Evolutionary conservation across 2,888 invertebrate genomes (phyloP).

Genomic region (Ochropacha duplaris): DNA sequence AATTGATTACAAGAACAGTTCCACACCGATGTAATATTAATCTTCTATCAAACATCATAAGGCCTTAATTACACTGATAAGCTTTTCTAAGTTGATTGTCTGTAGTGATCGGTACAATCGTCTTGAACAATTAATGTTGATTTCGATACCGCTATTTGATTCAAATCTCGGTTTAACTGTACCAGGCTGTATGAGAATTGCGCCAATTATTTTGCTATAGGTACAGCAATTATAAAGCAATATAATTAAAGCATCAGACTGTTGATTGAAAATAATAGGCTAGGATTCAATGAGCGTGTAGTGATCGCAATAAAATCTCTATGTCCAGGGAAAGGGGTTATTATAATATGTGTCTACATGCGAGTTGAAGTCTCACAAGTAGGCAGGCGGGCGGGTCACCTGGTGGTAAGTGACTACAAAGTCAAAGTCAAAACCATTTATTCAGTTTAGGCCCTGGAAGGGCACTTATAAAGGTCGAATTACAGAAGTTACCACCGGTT

Average conservation of each 20-base stretch:
- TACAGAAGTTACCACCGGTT: no score
- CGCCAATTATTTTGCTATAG: slow-evolving; percentile 62
- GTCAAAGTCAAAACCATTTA: no score
- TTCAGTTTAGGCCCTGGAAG: no score
- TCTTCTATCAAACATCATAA: slow-evolving; percentile 5
- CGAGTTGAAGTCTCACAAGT: no score
- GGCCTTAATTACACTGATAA: slow-evolving; percentile 8
- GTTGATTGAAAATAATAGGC: slow-evolving; percentile 46
- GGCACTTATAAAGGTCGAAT: no score
- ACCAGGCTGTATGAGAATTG: slow-evolving; percentile 61
- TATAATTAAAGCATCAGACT: slow-evolving; percentile 32
- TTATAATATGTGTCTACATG: no score
- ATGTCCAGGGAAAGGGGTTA: no score
- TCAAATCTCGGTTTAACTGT: slow-evolving; percentile 56
- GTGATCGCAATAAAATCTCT: slow-evolving; percentile 19
- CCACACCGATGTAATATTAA: neutral
- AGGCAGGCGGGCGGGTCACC: no score
- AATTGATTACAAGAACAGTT: slow-evolving; percentile 9
- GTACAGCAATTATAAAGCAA: slow-evolving; percentile 37
- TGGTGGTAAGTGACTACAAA: no score
- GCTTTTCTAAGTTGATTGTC: slow-evolving; percentile 19
- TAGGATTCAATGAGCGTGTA: slow-evolving; percentile 46
- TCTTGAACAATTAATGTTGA: slow-evolving; percentile 71
- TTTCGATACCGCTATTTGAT: slow-evolving; percentile 70
- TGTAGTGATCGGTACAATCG: slow-evolving; percentile 46